Base-by-base conservation (phyloP, 2,888 invertebrate genomes). In the Temnothorax ravouxi region DNA sequence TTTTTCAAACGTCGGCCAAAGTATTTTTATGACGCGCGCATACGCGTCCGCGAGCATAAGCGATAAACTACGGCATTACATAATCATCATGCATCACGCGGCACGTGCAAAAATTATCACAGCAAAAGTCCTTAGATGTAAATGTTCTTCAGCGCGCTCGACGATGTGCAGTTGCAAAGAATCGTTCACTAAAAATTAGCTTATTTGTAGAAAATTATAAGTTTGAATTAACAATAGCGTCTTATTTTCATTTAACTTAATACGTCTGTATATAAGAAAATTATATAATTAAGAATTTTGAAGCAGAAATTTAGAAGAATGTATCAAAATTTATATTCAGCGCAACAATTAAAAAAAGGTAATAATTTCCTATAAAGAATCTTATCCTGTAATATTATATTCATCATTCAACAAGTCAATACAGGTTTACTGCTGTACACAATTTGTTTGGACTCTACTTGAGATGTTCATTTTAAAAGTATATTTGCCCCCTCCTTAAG, bases 51-150 rank as follows among this genome's bases (percentile, higher is more conserved):
- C 25, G 21, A 38, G 74, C 79, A 56, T 41, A 21, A 79, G 47
- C 47, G 59, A 71, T 80, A 72, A 79, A 80, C 74, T 13, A 44
- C 56, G 56, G 44, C 47, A 2, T 80, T 80, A 74, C 18, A 21
- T 59, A 80, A 80, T 74, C 47, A 8, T n/a, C 47, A 8, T n/a
- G 21, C 61, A 80, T 72, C 75, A n/a, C 74, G 11, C 67, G 29
- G 56, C 79, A 69, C 79, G 71, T 69, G 34, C 47, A 80, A 72
- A 66, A 74, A 72, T 80, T 80, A 80, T 74, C 59, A 47, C 74
- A 8, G 47, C 59, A n/a, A 47, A 34, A 61, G 59, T 80, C 21
- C 47, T 80, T 18, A 50, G 47, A 80, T 38, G 47, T 59, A 80
- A 80, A 80, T 61, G 74, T 74, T 18, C 47, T 79, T 71, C 21